Evolutionary conservation across 2,888 invertebrate genomes (phyloP).

Genomic region (Nyleta sp.): DNA sequence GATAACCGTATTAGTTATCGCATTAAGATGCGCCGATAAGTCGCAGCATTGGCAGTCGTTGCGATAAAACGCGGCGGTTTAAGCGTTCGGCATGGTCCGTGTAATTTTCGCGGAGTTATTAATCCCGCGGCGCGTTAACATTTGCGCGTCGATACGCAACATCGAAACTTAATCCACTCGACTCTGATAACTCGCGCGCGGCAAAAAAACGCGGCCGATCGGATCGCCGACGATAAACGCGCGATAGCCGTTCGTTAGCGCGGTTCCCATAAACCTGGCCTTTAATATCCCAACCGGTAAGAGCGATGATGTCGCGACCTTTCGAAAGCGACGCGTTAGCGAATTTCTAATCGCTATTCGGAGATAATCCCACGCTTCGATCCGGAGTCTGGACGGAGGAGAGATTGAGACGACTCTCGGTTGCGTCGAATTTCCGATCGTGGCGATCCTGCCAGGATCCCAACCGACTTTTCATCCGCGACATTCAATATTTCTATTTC

Average conservation of each 20-base stretch:
- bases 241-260: conserved; percentile 59
- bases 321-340: conserved; percentile 65
- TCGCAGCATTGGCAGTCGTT: too few relatives aligned
- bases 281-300: conserved; percentile 43
- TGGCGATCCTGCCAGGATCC: too few relatives aligned
- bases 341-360: conserved; percentile 63
- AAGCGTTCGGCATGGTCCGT: background rate
- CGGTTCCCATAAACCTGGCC: conserved; percentile 67
- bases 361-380: conserved; percentile 63
- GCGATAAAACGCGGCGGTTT: conserved; percentile 9
- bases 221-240: conserved; percentile 27
- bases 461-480: too few relatives aligned
- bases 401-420: too few relatives aligned
- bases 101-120: conserved; percentile 24
- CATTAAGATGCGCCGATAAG: conserved; percentile 17
- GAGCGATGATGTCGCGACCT: conserved; percentile 65
- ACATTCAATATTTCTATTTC: too few relatives aligned
- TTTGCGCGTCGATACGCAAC: conserved; percentile 25
- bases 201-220: conserved; percentile 36
- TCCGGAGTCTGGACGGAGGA: background rate
- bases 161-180: conserved; percentile 26
- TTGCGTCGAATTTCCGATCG: too few relatives aligned
- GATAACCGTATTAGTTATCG: conserved; percentile 12
- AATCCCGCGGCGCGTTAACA: conserved; percentile 23
- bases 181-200: conserved; percentile 19